Percentiles rank a stretch among this genome's conserved stretches.
phyloP scores from a whole-genome alignment of 1,140 invertebrate species.

The Hormaphis cornu region DNA sequence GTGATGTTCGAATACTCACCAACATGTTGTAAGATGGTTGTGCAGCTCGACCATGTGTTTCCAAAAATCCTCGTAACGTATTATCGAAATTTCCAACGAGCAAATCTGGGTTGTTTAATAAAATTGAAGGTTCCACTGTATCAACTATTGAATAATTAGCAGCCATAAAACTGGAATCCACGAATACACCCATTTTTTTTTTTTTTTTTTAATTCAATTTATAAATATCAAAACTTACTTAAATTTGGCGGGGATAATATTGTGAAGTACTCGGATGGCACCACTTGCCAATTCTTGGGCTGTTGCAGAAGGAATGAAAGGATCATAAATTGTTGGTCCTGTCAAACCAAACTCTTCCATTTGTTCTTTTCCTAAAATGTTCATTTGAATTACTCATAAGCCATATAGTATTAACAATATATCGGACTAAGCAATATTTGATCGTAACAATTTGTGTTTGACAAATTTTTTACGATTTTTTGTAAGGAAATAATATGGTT shows the following conservation, averaged over 20 bases:
- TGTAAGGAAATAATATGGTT: too few species aligned
- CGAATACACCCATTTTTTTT: not conserved
- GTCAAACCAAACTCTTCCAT: conserved; percentile 2
- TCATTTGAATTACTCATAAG: too few species aligned
- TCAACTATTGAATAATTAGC: not conserved
- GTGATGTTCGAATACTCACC: too few species aligned
- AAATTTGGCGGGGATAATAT: conserved; percentile 9
- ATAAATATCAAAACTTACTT: not conserved
- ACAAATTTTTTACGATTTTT: too few species aligned
- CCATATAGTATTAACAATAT: not conserved
- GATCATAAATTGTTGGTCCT: not conserved
- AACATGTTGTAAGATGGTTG: not conserved
- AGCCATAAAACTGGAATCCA: not conserved
- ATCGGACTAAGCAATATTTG: too few species aligned
- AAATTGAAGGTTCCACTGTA: not conserved
- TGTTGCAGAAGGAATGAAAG: not conserved
- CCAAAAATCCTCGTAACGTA: conserved; percentile 13
- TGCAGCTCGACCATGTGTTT: not conserved
- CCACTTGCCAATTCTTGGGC: conserved; percentile 15
- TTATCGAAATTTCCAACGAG: not conserved
- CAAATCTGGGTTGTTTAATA: not conserved
- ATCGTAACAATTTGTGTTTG: too few species aligned
- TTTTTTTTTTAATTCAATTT: not conserved
- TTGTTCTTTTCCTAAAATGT: not conserved
- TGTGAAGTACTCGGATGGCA: not conserved